Base-by-base conservation (phyloP, 2,888 invertebrate genomes). In the Nomada fucata region DNA sequence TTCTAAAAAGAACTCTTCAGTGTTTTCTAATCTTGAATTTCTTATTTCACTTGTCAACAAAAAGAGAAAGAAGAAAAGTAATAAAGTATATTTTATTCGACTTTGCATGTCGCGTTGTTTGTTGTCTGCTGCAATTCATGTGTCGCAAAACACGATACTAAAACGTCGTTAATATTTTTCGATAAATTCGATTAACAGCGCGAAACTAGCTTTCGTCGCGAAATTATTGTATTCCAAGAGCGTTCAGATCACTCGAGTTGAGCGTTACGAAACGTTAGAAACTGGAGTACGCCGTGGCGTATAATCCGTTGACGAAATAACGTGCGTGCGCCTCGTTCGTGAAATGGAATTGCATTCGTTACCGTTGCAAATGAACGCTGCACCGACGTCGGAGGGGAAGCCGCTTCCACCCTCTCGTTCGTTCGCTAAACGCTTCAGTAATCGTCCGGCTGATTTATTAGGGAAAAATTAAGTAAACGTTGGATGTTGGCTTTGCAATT, bases 391-490 rank as follows among this genome's bases (percentile, higher is more conserved):
- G n/a, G 3, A 42, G 59, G 65, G 63, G 50, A 67, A 67, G 44
- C 61, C n/a, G 36, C 18, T 29, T 20, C 36, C 23, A 52, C 44
- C 65, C 67, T 36, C 20, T 50, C n/a, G 20, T 11, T n/a, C 13
- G 47, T 15, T 36, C 44, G 63, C 68, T 59, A 76, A 82, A 79
- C 70, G 83, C 36, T 55, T 61, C 63, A 26, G 61, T 75, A 74
- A 79, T 85, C 85, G 72, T 15, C 71, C 42, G 65, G 53, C 68
- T 68, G 76, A 82, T 82, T 80, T 82, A 76, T 80, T 72, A 76
- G 75, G 80, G 75, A 74, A 76, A 76, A 82, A 80, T 80, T 59
- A 82, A 80, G 80, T 64, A 80, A 82, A 80, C 71, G 75, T 59
- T 64, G 36, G 44, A 82, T 36, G 67, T 68, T 79, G 55, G 61